Evolutionary conservation across 2,888 invertebrate genomes (phyloP), one percentile per base, ranked within the genome.

Genomic region (Nycteola revayana): DNA sequence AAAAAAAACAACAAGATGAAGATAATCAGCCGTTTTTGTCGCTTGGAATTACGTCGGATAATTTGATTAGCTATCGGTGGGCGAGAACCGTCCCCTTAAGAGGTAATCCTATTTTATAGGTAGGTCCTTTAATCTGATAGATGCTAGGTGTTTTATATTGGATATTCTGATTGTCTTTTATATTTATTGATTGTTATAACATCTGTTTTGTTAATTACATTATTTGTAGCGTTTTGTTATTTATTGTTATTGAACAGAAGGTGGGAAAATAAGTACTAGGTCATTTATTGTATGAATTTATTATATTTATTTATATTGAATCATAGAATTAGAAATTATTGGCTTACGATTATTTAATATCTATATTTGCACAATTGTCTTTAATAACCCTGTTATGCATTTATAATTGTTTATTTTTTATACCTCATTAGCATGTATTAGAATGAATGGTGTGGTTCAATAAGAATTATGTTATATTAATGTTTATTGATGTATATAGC

Each of bases 11-110:
- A 75, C 61, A 73, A 69, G 67, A 66, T 61, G 63, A 51, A 74
- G 72, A 81, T 78, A 84, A 84, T 85, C 83, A 82, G 68, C 62
- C 76, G 68, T 82, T 84, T 82, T 84, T 83, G 78, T 79, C 80
- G 74, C 74, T 68, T 60, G 56, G 80, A 72, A 84, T 81, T 81
- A 82, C 78, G 66, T 50, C 49, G 69, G 74, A 75, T 85, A 83
- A 86, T 84, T 83, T 78, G 80, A 85, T 86, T 84, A 84, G 75
- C 69, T 75, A 80, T 80, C 70, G 76, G 80, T 75, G 72, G 76
- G 70, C 75, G 73, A 73, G 63, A 73, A 73, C 66, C 69, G 72
- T 61, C 64, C 80, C 76, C 75, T 74, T 73, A 71, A 75, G 72
- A 74, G 72, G 72, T 80, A 78, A 82, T 83, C 77, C 73, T 70